Percentiles rank a stretch among this genome's conserved stretches.
Evolutionary conservation across 1,140 invertebrate species (phyloP).

Genomic region (Drosophila subpulchrella): DNA sequence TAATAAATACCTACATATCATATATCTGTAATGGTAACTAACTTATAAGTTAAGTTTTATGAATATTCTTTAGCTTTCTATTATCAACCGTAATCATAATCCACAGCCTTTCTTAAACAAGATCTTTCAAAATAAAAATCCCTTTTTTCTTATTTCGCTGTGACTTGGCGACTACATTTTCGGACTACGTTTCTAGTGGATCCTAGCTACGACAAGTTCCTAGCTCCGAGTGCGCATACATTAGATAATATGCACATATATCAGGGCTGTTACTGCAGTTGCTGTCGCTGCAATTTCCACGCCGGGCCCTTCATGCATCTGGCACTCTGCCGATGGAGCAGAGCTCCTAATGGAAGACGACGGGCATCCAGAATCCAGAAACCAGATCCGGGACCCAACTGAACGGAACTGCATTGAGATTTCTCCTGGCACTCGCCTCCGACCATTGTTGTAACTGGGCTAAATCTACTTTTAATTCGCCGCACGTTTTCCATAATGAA

Average conservation of each 20-base stretch:
- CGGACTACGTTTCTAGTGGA: constrained; percentile 1
- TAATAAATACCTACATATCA: too few species aligned
- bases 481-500: constrained; percentile 80
- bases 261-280: constrained; percentile 11
- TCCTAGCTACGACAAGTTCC: constrained; percentile 21
- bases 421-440: constrained; percentile 23
- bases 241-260: constrained; percentile 45
- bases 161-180: neutral
- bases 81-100: too few species aligned
- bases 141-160: neutral
- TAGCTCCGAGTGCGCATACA: constrained; percentile 51
- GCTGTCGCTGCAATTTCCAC: constrained; percentile 27
- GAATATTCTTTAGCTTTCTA: too few species aligned
- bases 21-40: too few species aligned
- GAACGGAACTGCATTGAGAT: constrained; percentile 54
- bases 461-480: constrained; percentile 77
- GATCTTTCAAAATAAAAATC: too few species aligned
- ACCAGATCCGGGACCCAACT: constrained; percentile 3
- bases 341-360: constrained; percentile 56
- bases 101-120: too few species aligned
- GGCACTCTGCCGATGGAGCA: constrained; percentile 19
- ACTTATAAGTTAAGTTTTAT: too few species aligned
- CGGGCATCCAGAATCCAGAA: neutral
- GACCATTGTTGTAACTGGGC: constrained; percentile 39
- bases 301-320: constrained; percentile 21